Evolutionary conservation across 2,113 vertebrate genomes (phyloP), one percentile per base, ranked within the genome.

Genomic region (Rana temporaria): DNA sequence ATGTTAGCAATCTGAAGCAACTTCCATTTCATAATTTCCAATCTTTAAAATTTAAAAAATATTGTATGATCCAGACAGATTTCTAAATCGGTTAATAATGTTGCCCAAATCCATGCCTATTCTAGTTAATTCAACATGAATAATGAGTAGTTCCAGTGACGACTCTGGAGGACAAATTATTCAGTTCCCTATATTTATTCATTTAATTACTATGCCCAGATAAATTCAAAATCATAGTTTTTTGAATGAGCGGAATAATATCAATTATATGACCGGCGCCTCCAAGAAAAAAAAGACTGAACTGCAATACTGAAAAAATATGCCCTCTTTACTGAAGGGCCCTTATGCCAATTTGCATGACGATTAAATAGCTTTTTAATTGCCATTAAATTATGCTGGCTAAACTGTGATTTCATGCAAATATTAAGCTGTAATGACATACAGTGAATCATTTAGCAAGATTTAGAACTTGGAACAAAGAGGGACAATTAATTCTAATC

Each of bases 391-490:
- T 97, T 96, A 95, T 95, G 91, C 94, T 90, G 89, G 93, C 95
- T 96, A 96, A 97, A 96, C 94, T 95, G 93, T 95, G 94, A 97
- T 98, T 97, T 96, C 96, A 98, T 96, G 96, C 94, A 96, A 96
- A 96, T 96, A 96, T 96, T 95, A 95, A 95, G 93, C 94, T 91
- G 84, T 96, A 97, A 98, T 95, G 94, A 95, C 93, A 94, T 86
- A 87, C 92, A 90, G 92, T 97, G 95, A 97, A 96, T 97, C 94
- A 96, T 93, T 94, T 91, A 89, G 91, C 90, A 93, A 95, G 95
- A 95, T 90, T 94, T 92, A 95, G 91, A 93, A 95, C 88, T 92
- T 93, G 89, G 92, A 96, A 96, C 91, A 94, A 95, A 94, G 94
- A 90, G 86, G 90, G 87, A 94, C 93, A 95, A 96, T 96, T 96